These are phyloP conservation scores for Chaetodon trifascialis DNA, from an alignment of 2,113 vertebrate species.

Conservation along the genomic window DNA sequence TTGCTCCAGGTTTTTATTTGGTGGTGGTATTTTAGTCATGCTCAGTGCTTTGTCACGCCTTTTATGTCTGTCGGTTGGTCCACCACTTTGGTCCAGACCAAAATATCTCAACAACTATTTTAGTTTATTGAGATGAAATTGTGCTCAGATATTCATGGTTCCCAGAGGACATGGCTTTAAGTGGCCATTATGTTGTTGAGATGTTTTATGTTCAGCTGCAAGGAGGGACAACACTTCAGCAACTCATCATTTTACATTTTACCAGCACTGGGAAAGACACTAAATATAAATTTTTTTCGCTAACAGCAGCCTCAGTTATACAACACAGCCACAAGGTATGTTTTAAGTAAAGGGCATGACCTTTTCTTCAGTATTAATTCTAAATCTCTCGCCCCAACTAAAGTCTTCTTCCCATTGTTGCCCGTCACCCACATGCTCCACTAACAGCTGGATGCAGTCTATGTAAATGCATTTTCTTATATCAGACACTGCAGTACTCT, in stretches of 20 bases:
- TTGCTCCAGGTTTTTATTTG: background rate
- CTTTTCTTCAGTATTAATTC: background rate
- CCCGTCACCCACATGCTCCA: background rate
- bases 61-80: background rate
- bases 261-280: background rate
- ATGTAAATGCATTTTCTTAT: background rate
- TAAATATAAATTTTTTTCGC: background rate
- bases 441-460: background rate
- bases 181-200: background rate
- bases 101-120: too few relatives aligned
- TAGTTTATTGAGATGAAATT: too few relatives aligned
- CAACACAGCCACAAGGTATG: background rate
- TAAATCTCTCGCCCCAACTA: background rate
- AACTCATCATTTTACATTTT: background rate
- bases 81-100: too few relatives aligned
- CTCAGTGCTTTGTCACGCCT: background rate
- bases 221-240: background rate
- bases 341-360: background rate
- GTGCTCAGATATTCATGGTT: too few relatives aligned
- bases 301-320: conserved; percentile 17
- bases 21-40: background rate
- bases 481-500: background rate
- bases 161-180: background rate
- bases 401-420: background rate
- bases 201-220: background rate